Evolutionary conservation across 2,797 vertebrate genomes (phyloP), one percentile per base, ranked within the genome.

Genomic region (Chanos chanos): DNA sequence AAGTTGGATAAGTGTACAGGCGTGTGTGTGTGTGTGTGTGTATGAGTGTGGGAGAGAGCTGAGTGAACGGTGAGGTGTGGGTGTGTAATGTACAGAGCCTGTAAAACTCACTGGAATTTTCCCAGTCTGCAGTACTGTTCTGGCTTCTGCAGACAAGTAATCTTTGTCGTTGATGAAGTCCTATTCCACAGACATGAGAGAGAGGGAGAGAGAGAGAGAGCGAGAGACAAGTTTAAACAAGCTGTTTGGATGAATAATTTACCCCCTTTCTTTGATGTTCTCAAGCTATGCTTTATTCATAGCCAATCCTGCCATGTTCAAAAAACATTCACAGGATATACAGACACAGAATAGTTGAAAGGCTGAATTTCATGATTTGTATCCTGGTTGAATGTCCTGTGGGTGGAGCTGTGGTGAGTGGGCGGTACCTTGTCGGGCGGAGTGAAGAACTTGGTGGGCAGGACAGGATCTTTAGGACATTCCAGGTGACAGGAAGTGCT

Each of bases 151-250:
- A 31, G 87, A 88, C 77, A 99, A 87, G 56, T 96, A 98, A 77
- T 92, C 96, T 77, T 94, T 98, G 74, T 98, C 94, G 52, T 98
- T 99, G 84, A 89, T 88, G 77, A 95, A 96, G 52, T 99, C 96
- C 97, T 99, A 79, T 19, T n/a, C n/a, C n/a, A n/a, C n/a, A n/a
- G n/a, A n/a, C n/a, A n/a, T n/a, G n/a, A 52, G 24, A 58, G 5
- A 60, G 10, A 53, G 36, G 15, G 9, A 13, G 1, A 65, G 31
- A 15, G n/a, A 15, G 25, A 60, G 33, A 34, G 12, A 22, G 5
- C 10, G 19, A 62, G 7, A 28, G 15, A 49, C 7, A 44, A 31
- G 54, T 9, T 33, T 2, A 33, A 27, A 5, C 28, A 7, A 28
- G 2, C 28, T n/a, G n/a, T 28, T 31, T 31, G 4, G 31, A 12